These are phyloP conservation scores for Spermophilus dauricus DNA, from an alignment of 2,113 vertebrate genomes.

Conservation along the genomic window DNA sequence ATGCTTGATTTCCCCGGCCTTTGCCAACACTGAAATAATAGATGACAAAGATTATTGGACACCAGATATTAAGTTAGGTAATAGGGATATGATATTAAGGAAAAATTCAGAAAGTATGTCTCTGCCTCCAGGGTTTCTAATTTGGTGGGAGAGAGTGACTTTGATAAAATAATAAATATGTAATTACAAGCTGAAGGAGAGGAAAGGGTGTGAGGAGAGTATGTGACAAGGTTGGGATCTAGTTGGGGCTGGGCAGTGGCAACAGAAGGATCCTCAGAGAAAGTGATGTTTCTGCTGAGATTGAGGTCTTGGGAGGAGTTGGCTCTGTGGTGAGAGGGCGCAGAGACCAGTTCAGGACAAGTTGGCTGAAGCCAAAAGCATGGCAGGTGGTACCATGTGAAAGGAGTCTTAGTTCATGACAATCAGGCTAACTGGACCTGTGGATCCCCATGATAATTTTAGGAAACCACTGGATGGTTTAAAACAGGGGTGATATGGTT, in stretches of 20 bases:
- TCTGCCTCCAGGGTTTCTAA: not conserved
- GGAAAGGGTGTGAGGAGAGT: not conserved
- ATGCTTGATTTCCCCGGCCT: not conserved
- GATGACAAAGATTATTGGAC: not conserved
- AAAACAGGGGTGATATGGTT: not conserved
- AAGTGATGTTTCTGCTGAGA: not conserved
- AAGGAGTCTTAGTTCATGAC: not conserved
- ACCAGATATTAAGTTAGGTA: not conserved
- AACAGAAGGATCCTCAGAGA: not conserved
- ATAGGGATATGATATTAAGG: not conserved
- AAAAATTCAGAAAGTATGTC: not conserved
- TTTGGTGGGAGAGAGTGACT: not conserved
- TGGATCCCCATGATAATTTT: not conserved
- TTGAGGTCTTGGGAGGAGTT: not conserved
- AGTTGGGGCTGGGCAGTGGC: not conserved
- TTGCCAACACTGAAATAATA: not conserved
- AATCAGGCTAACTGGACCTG: not conserved
- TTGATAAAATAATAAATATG: not conserved
- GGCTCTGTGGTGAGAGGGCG: not conserved
- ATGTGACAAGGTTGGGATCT: not conserved
- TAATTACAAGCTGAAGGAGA: not conserved
- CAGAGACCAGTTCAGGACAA: not conserved
- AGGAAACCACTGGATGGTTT: slow-evolving; percentile 4
- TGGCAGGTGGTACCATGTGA: not conserved
- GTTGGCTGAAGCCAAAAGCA: not conserved